Conservation (phyloP, 2,113 vertebrate genomes). For the Nothobranchius furzeri region DNA sequence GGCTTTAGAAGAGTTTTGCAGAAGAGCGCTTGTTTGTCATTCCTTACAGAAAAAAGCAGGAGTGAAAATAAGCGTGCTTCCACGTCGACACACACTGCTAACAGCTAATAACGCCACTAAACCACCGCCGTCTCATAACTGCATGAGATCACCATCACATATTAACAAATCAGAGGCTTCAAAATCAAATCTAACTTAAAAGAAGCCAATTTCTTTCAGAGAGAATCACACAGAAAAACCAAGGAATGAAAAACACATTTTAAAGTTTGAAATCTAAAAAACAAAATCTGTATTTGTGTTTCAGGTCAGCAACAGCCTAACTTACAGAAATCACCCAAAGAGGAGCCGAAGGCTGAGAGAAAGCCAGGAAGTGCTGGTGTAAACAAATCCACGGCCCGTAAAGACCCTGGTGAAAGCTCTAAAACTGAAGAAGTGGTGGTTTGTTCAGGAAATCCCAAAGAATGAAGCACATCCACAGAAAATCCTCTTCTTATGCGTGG, state of each 20-base stretch:
- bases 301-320: conserved; percentile 9
- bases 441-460: no score
- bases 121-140: background rate
- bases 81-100: background rate
- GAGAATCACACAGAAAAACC: background rate
- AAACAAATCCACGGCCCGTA: no score
- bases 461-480: no score
- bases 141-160: conserved; percentile 11
- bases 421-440: background rate
- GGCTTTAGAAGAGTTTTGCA: background rate
- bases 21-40: background rate
- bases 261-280: background rate
- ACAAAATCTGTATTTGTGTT: background rate
- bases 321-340: no score
- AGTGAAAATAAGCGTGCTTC: background rate
- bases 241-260: background rate
- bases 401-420: background rate
- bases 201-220: background rate
- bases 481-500: conserved; percentile 18
- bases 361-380: no score
- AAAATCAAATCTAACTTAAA: no score
- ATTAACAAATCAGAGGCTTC: background rate
- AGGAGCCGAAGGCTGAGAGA: no score
- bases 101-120: background rate
- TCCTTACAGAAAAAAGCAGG: no score